phyloP scores from a whole-genome alignment of 2,888 invertebrate genomes.

The Kuschelorhynchus macadamiae region DNA sequence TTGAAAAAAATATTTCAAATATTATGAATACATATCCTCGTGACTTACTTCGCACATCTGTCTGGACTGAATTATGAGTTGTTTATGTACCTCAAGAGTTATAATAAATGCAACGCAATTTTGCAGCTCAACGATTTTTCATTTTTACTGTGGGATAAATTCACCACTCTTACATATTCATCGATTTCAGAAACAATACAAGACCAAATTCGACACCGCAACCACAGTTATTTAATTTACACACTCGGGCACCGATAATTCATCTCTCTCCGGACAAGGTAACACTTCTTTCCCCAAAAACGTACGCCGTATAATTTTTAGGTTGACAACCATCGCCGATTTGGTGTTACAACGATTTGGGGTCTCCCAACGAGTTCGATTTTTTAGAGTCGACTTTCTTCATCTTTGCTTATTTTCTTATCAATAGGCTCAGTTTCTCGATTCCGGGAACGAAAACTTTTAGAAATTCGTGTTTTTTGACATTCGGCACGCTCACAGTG shows the following conservation, averaged over 20 bases:
- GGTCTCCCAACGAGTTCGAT: slow-evolving; percentile 8
- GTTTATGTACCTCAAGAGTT: neutral
- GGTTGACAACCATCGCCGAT: slow-evolving; percentile 27
- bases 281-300: slow-evolving; percentile 30
- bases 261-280: slow-evolving; percentile 25
- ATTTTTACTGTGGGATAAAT: slow-evolving; percentile 29
- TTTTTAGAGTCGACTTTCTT: neutral
- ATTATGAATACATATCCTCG: no score
- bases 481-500: no score
- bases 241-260: slow-evolving; percentile 26
- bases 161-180: slow-evolving; percentile 31
- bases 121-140: slow-evolving; percentile 6
- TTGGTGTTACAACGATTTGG: slow-evolving; percentile 23
- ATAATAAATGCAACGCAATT: no score
- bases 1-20: no score
- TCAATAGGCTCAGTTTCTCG: no score
- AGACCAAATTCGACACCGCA: slow-evolving; percentile 9
- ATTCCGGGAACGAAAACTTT: no score
- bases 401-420: no score
- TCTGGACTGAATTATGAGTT: no score
- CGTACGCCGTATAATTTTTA: slow-evolving; percentile 27
- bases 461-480: no score
- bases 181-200: slow-evolving; percentile 22
- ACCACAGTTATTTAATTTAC: slow-evolving; percentile 34
- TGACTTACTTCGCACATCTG: no score